Evolutionary conservation across 2,113 vertebrate genomes (phyloP).

Genomic region (Ia io): DNA sequence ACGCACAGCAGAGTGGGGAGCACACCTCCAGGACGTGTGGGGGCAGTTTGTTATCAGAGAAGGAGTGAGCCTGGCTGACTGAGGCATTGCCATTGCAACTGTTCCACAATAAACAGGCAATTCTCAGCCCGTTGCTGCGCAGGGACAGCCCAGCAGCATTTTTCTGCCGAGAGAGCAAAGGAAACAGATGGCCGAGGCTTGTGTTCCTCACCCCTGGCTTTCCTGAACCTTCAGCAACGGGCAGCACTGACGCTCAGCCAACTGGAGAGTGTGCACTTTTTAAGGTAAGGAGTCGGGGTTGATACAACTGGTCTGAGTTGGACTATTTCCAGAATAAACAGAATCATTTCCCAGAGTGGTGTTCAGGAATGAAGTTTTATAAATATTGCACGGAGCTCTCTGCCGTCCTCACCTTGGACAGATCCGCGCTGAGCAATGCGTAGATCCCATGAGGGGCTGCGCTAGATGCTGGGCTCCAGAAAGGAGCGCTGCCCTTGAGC

Average conservation of each 20-base stretch:
- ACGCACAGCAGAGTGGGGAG: background rate
- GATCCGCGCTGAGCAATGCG: background rate
- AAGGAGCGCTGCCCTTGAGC: background rate
- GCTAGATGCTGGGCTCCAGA: background rate
- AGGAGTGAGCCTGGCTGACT: background rate
- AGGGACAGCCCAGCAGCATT: background rate
- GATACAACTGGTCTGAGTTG: conserved; percentile 57
- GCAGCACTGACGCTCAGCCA: conserved; percentile 35
- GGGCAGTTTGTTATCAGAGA: background rate
- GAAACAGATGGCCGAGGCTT: conserved; percentile 38
- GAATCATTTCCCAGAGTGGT: conserved; percentile 33
- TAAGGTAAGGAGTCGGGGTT: conserved; percentile 45
- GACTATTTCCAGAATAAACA: conserved; percentile 62
- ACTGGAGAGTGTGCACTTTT: conserved; percentile 59
- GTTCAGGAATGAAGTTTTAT: conserved; percentile 34
- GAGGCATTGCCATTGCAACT: background rate
- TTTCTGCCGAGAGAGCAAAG: background rate
- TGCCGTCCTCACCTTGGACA: conserved; percentile 2
- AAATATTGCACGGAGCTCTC: conserved; percentile 43
- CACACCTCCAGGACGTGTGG: background rate
- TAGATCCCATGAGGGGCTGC: background rate
- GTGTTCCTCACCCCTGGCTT: background rate
- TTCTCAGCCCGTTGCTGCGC: background rate
- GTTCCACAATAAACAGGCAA: background rate
- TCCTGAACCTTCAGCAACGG: conserved; percentile 47